Percentiles rank a stretch among this genome's conserved stretches.
Evolutionary conservation across 2,797 vertebrate species (phyloP).

Genomic region (Capromys pilorides): DNA sequence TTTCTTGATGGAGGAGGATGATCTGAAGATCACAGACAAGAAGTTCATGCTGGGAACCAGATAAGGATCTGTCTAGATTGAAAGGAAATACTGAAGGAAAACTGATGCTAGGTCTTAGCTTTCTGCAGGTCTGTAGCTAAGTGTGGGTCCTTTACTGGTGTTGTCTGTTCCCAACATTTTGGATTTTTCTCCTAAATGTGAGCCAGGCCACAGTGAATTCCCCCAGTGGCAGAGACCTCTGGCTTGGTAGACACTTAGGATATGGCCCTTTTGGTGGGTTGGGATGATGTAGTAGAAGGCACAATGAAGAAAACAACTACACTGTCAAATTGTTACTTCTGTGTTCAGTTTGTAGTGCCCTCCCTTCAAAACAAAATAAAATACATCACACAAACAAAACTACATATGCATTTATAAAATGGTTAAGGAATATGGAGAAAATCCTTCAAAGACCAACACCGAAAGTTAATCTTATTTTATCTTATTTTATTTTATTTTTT

Average conservation of each 20-base stretch:
- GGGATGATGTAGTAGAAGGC: background rate
- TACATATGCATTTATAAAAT: background rate
- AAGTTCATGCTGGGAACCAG: conserved; percentile 39
- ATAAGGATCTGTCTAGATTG: conserved; percentile 14
- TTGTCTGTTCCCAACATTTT: background rate
- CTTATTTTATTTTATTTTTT: too few species aligned
- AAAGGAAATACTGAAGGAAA: conserved; percentile 35
- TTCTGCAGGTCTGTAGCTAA: background rate
- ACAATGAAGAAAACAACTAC: too few species aligned
- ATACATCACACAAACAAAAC: background rate
- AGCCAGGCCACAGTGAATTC: background rate
- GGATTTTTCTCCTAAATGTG: background rate
- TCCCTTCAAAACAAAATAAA: background rate
- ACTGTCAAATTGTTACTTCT: too few species aligned
- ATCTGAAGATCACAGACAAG: conserved; percentile 30
- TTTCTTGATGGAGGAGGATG: conserved; percentile 19
- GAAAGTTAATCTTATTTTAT: too few species aligned
- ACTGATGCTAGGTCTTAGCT: background rate
- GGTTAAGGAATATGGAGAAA: too few species aligned
- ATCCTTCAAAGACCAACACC: background rate
- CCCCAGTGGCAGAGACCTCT: background rate
- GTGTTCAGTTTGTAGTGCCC: background rate
- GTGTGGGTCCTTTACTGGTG: background rate
- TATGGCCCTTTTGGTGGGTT: background rate
- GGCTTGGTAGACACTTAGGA: background rate